Conservation (phyloP, 2,797 vertebrate species). For the Telmatherina bonti region DNA sequence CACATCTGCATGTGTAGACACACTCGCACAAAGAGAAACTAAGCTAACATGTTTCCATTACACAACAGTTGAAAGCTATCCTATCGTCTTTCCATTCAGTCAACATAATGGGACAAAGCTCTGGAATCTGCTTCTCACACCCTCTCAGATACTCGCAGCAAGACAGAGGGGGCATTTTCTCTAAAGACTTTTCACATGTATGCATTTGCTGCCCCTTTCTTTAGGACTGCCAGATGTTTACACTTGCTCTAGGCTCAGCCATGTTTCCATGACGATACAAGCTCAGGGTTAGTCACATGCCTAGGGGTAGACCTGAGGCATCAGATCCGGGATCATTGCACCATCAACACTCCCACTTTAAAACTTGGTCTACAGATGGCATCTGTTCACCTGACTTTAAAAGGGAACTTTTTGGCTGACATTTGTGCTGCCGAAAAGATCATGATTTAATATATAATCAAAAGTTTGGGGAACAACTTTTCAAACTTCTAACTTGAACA, state of each 20-base stretch:
- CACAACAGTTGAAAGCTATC: slow-evolving; percentile 62
- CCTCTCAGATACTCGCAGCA: slow-evolving; percentile 46
- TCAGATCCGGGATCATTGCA: slow-evolving; percentile 55
- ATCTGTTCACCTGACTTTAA: slow-evolving; percentile 21
- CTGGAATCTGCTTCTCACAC: slow-evolving; percentile 58
- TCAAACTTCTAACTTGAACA: slow-evolving; percentile 3
- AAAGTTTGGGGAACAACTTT: slow-evolving; percentile 4
- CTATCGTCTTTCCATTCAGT: slow-evolving; percentile 66
- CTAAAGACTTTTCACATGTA: slow-evolving; percentile 70
- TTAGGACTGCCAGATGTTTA: slow-evolving; percentile 80
- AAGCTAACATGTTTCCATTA: slow-evolving; percentile 56
- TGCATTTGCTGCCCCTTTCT: slow-evolving; percentile 71
- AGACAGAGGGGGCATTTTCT: slow-evolving; percentile 48
- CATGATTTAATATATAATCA: slow-evolving; percentile 13
- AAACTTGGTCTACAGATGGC: slow-evolving; percentile 20
- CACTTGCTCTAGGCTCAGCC: slow-evolving; percentile 77
- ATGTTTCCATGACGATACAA: slow-evolving; percentile 83
- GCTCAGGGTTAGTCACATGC: slow-evolving; percentile 74
- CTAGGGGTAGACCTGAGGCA: slow-evolving; percentile 63
- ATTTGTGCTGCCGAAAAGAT: not conserved
- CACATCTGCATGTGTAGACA: slow-evolving; percentile 19
- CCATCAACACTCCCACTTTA: slow-evolving; percentile 31
- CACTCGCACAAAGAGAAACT: slow-evolving; percentile 16
- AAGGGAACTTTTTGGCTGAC: not conserved
- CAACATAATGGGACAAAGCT: slow-evolving; percentile 64